phyloP scores from a whole-genome alignment of 2,888 invertebrate genomes.

The Creontiades dilutus region DNA sequence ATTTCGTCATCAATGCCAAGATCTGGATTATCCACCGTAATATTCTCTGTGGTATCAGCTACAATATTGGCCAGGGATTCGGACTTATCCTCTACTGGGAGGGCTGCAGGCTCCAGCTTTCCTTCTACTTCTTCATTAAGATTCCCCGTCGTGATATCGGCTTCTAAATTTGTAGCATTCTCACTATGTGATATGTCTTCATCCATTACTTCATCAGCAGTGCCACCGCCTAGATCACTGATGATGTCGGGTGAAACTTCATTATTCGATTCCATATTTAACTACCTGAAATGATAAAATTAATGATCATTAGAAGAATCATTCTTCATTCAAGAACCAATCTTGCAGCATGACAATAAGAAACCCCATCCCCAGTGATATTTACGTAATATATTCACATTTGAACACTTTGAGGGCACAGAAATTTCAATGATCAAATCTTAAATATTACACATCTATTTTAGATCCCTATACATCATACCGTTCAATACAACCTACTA shows the following conservation, averaged over 20 bases:
- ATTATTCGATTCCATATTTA: not conserved
- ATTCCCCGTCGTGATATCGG: not conserved
- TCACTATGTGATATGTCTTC: not conserved
- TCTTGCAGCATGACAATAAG: no score
- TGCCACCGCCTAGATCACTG: not conserved
- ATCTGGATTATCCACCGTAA: not conserved
- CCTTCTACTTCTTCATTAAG: not conserved
- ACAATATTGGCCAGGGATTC: not conserved
- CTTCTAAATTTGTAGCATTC: not conserved
- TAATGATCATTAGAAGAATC: no score
- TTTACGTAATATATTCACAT: no score
- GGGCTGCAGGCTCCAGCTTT: not conserved
- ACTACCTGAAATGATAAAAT: not conserved
- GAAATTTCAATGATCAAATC: no score
- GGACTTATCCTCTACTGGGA: not conserved
- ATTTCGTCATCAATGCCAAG: conserved; percentile 24
- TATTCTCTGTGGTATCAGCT: not conserved
- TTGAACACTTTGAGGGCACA: no score
- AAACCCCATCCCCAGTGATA: no score
- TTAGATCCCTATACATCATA: no score
- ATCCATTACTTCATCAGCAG: not conserved
- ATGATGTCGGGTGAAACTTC: not conserved
- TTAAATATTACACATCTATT: no score
- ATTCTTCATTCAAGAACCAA: no score
- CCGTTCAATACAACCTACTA: no score